Evolutionary conservation across 2,888 invertebrate species (phyloP).

Genomic region (Pharmacophagus antenor): DNA sequence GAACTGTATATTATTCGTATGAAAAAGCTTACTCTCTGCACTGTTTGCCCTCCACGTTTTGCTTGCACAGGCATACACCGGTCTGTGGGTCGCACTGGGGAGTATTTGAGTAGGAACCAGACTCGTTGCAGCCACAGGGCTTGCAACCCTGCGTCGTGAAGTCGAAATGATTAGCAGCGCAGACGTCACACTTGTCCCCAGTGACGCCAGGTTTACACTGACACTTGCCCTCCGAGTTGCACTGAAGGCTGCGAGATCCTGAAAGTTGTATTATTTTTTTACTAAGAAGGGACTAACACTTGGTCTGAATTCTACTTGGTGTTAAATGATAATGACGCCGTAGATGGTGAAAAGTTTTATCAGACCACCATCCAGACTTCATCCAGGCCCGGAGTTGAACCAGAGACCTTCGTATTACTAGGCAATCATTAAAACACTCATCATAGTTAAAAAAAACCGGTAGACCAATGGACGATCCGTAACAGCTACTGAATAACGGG

Average conservation of each 20-base stretch:
- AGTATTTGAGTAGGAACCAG: conserved; percentile 90
- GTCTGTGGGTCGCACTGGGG: conserved; percentile 91
- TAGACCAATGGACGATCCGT: no score
- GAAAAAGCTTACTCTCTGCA: conserved; percentile 87
- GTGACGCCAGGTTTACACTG: conserved; percentile 97
- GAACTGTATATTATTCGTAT: no score
- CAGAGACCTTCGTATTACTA: no score
- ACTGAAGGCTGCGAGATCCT: conserved; percentile 94
- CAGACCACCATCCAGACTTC: no score
- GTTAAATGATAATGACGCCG: no score
- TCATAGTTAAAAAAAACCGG: no score
- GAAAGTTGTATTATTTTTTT: conserved; percentile 32
- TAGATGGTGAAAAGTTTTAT: no score
- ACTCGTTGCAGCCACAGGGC: conserved; percentile 91
- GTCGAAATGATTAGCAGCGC: conserved; percentile 92
- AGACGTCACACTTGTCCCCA: conserved; percentile 95
- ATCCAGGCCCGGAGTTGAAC: no score
- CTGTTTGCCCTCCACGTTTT: conserved; percentile 96
- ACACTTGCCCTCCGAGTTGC: conserved; percentile 94
- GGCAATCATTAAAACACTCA: no score
- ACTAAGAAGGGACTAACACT: no score
- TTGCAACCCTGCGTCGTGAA: conserved; percentile 95
- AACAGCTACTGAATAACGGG: no score
- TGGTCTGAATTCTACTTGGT: no score
- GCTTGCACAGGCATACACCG: conserved; percentile 92